Percentiles rank a stretch among this genome's conserved stretches.
Conservation (phyloP, 2,113 vertebrate genomes). For the Bothrops jararaca region DNA sequence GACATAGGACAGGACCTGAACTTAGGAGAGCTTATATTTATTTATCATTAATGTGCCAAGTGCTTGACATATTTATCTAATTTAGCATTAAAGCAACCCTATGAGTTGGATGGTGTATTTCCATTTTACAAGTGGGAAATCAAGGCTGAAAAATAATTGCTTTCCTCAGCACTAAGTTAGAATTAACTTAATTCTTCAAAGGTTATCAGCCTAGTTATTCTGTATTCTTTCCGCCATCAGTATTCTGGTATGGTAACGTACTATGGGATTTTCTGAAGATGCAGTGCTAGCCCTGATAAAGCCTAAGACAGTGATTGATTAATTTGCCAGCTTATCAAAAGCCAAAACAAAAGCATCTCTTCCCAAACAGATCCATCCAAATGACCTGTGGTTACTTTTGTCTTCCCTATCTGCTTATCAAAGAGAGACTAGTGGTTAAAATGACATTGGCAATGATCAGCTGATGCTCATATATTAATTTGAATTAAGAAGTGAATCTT, state of each 20-base stretch:
- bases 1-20: neutral
- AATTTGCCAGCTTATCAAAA: neutral
- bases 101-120: neutral
- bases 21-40: neutral
- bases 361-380: neutral
- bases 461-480: neutral
- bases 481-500: neutral
- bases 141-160: neutral
- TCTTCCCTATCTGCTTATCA: neutral
- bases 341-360: neutral
- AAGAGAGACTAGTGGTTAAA: neutral
- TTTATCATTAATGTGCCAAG: neutral
- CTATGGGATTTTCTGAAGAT: neutral
- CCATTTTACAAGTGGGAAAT: neutral
- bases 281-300: neutral
- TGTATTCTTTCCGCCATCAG: neutral
- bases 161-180: neutral
- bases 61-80: neutral
- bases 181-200: neutral
- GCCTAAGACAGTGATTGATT: neutral
- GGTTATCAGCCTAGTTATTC: neutral
- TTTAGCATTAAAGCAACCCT: neutral
- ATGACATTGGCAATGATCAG: neutral
- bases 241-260: neutral
- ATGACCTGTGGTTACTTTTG: neutral